A percentile compares a stretch with the other conserved stretches of the same genome.
Evolutionary conservation across 2,797 vertebrate genomes (phyloP).

Genomic region (Tenualosa thibaudeaui): DNA sequence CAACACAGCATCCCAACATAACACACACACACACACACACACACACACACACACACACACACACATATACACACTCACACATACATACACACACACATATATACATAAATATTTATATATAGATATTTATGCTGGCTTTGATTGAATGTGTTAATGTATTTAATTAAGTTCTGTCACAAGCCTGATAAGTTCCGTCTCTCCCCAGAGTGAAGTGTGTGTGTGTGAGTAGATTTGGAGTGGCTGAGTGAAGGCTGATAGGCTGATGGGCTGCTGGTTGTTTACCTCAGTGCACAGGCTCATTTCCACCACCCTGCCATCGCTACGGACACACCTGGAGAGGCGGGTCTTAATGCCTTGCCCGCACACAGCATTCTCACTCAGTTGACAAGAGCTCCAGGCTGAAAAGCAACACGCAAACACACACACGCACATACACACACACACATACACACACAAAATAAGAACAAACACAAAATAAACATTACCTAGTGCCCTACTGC

Average conservation of each 20-base stretch:
- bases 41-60: neutral
- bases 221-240: neutral
- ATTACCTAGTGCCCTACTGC: neutral
- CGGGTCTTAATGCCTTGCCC: slow-evolving; percentile 75
- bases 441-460: neutral
- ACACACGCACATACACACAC: neutral
- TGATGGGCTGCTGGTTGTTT: slow-evolving; percentile 36
- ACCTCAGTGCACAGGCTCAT: slow-evolving; percentile 75
- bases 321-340: slow-evolving; percentile 78
- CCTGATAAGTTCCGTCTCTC: neutral
- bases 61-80: neutral
- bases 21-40: neutral
- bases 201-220: neutral
- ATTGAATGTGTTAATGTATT: neutral
- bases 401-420: slow-evolving; percentile 22
- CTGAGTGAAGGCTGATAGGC: neutral
- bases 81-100: neutral
- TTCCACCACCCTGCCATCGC: slow-evolving; percentile 72
- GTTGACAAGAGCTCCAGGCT: slow-evolving; percentile 85
- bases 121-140: neutral
- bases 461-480: neutral
- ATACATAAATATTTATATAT: too few relatives aligned
- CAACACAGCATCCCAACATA: neutral
- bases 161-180: neutral
- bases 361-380: slow-evolving; percentile 77